Percentiles rank a stretch among this genome's conserved stretches.
These are phyloP conservation scores for Homarus gammarus DNA, from an alignment of 2,888 invertebrate genomes.

Conservation along the genomic window DNA sequence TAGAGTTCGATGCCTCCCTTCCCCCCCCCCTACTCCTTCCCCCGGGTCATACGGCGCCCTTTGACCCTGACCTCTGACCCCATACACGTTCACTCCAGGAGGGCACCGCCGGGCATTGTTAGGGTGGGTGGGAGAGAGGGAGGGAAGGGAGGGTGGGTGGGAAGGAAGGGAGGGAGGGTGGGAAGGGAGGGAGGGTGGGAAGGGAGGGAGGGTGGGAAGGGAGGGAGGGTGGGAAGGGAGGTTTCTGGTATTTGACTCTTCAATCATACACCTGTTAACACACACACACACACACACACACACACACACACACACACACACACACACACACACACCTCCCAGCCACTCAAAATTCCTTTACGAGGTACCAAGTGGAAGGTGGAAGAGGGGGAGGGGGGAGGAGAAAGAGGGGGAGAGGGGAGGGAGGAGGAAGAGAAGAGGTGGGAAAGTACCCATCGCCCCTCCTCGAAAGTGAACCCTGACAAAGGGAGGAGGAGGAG, in stretches of 20 bases:
- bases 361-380: too few relatives aligned
- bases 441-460: neutral
- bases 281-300: too few relatives aligned
- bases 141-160: neutral
- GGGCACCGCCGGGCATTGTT: neutral
- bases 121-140: neutral
- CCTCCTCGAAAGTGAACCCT: neutral
- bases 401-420: neutral
- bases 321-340: too few relatives aligned
- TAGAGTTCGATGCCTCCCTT: neutral
- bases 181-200: neutral
- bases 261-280: too few relatives aligned
- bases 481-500: neutral
- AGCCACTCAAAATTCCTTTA: too few relatives aligned
- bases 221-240: too few relatives aligned
- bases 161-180: neutral
- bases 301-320: too few relatives aligned
- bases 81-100: conserved; percentile 4
- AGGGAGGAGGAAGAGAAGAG: neutral
- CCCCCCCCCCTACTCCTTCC: too few relatives aligned
- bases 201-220: neutral
- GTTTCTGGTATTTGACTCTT: too few relatives aligned
- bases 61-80: neutral
- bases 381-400: neutral
- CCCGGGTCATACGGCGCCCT: too few relatives aligned